These are phyloP conservation scores for Rotaria macrura DNA, from an alignment of 2,888 invertebrate species.

Conservation along the genomic window DNA sequence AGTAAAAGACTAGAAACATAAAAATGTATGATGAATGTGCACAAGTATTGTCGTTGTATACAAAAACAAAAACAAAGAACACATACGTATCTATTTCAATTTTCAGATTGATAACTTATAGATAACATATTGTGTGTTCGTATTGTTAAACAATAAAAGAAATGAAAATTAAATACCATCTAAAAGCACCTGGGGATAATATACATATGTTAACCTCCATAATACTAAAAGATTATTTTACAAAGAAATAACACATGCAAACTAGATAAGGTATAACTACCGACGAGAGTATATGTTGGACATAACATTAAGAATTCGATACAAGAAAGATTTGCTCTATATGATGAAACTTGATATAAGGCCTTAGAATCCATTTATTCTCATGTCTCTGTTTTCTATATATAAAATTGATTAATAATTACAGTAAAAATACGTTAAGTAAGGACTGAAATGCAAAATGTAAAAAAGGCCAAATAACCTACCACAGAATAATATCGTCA, in stretches of 20 bases:
- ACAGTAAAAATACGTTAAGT: background rate
- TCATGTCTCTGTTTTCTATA: background rate
- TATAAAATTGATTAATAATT: background rate
- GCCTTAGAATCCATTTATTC: background rate
- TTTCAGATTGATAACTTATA: background rate
- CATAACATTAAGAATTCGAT: background rate
- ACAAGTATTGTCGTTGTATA: background rate
- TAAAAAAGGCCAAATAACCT: background rate
- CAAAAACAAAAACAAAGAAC: too few species aligned
- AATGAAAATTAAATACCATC: background rate
- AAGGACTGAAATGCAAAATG: background rate
- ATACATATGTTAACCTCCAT: background rate
- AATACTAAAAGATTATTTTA: background rate
- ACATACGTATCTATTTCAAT: background rate
- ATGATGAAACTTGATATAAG: background rate
- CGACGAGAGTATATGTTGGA: background rate
- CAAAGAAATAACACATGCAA: background rate
- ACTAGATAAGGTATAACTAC: background rate
- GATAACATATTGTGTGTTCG: background rate
- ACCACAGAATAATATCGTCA: background rate
- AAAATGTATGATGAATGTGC: too few species aligned
- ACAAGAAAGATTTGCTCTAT: background rate
- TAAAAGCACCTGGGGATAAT: background rate
- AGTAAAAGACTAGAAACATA: too few species aligned
- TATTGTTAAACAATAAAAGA: background rate